Evolutionary conservation across 2,888 invertebrate species (phyloP), one percentile per base, ranked within the genome.

Genomic region (Drosophila setosimentum): DNA sequence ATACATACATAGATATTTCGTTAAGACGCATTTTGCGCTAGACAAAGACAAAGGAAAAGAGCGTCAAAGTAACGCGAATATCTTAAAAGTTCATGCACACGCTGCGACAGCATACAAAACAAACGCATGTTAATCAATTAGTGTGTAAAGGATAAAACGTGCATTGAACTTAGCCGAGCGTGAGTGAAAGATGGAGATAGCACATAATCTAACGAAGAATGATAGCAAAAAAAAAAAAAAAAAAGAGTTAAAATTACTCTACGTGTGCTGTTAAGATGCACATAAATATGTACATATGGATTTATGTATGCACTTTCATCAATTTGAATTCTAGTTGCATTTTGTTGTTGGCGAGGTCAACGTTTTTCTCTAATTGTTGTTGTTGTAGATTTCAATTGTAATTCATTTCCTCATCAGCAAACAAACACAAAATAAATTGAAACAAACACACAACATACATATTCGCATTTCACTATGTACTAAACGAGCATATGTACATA

Each of bases 51-150:
- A 84, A 78, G 72, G 64, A 48, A 35, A 54, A 53, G 49, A 66
- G 54, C 33, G 45, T 45, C 55, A 40, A 64, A 61, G 64, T 60
- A 65, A 55, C 40, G 57, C 65, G 90, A 73, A 88, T 88, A 89
- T 77, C 69, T 89, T 82, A 73, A 91, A 89, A 87, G 88, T 90
- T 89, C 91, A 91, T 65, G 76, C 70, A 83, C 87, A 86, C 82
- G 58, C 51, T 64, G 51, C 55, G 58, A 64, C 30, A 50, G 58
- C 53, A 35, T 45, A 30, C n/a, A 62, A 65, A 55, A 57, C 27
- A 54, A 57, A 60, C 68, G 83, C 57, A 78, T 83, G 67, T 59
- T 73, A 85, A 85, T 85, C 58, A 73, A 75, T 83, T 80, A 85
- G 67, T 16, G 21, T 82, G 76, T 87, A 76, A 87, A 86, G 86